Evolutionary conservation across 2,113 vertebrate genomes (phyloP).

Genomic region (Oncorhynchus tshawytscha): DNA sequence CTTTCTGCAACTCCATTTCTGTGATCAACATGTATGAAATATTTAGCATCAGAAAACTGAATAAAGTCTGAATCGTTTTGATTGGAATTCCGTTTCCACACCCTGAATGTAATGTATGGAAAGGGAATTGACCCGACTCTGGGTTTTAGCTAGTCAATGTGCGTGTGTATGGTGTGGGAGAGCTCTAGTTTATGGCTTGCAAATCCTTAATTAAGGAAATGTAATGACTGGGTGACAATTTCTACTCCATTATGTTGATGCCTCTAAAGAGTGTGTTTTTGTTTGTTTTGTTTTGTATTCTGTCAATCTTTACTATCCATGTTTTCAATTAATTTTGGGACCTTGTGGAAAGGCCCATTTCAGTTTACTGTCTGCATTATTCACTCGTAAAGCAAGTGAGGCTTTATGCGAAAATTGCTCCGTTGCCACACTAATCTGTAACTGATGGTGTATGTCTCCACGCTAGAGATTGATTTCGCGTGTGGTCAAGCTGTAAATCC

Average conservation of each 20-base stretch:
- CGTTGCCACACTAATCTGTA: not conserved
- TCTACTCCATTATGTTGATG: not conserved
- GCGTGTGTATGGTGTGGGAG: not conserved
- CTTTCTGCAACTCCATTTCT: too few relatives aligned
- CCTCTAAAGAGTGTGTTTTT: not conserved
- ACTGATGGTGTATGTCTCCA: not conserved
- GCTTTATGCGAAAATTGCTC: slow-evolving; percentile 13
- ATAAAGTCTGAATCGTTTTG: too few relatives aligned
- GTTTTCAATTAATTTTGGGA: slow-evolving; percentile 5
- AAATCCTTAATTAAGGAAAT: not conserved
- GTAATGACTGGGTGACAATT: not conserved
- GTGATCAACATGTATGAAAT: too few relatives aligned
- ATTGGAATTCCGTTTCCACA: too few relatives aligned
- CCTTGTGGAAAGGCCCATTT: slow-evolving; percentile 23
- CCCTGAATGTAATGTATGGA: too few relatives aligned
- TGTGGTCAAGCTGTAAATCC: not conserved
- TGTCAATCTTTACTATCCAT: not conserved
- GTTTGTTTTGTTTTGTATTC: not conserved
- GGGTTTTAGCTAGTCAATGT: not conserved
- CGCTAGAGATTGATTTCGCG: not conserved
- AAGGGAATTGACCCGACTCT: not conserved
- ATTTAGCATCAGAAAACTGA: too few relatives aligned
- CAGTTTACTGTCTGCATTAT: slow-evolving; percentile 23
- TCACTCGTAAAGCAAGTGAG: slow-evolving; percentile 14
- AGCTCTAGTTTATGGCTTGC: slow-evolving; percentile 12